Evolutionary conservation across 2,888 invertebrate genomes (phyloP).

Genomic region (Callimorpha dominula): DNA sequence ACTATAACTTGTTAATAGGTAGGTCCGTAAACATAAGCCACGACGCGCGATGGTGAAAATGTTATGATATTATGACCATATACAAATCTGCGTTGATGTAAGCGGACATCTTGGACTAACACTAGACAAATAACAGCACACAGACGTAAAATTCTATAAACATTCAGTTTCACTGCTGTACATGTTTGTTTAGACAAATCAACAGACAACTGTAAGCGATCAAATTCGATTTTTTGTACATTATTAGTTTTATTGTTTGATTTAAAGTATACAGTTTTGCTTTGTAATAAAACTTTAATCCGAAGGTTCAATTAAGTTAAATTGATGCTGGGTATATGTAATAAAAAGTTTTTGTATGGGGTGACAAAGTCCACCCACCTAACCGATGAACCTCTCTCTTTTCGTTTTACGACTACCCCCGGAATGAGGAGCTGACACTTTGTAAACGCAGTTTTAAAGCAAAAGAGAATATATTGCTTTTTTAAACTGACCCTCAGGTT

Average conservation of each 20-base stretch:
- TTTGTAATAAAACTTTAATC: neutral
- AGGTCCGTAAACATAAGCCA: too few relatives aligned
- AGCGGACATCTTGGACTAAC: too few relatives aligned
- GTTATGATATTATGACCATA: too few relatives aligned
- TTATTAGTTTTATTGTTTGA: neutral
- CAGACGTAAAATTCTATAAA: neutral
- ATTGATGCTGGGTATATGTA: constrained; percentile 5
- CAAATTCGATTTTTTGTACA: too few relatives aligned
- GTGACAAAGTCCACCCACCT: constrained; percentile 19
- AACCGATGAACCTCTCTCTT: constrained; percentile 15
- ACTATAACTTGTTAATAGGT: too few relatives aligned
- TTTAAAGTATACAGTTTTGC: neutral
- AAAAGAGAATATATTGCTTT: neutral
- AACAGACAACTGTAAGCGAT: neutral
- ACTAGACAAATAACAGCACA: neutral
- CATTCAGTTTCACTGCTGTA: neutral
- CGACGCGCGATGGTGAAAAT: too few relatives aligned
- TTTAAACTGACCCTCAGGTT: neutral
- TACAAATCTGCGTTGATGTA: too few relatives aligned
- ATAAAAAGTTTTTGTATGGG: constrained; percentile 19
- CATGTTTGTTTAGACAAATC: neutral
- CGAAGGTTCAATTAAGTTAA: constrained; percentile 7
- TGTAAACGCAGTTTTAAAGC: constrained; percentile 1
- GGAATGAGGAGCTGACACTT: constrained; percentile 20
- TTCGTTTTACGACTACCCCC: constrained; percentile 14